Conservation (phyloP, 1,140 invertebrate species). For the Bombus confusus region DNA sequence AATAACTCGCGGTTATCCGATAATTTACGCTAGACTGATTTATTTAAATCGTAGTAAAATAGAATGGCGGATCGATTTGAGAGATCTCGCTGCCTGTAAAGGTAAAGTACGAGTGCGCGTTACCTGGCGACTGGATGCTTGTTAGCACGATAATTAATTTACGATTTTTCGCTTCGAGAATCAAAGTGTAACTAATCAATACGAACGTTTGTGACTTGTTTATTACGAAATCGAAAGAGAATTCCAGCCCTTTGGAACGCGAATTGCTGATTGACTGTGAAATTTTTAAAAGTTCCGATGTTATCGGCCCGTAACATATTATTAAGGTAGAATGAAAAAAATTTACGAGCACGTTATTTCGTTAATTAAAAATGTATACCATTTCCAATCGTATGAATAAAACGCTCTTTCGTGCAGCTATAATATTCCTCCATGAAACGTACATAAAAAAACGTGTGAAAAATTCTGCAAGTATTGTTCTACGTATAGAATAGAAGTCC, state of each 20-base stretch:
- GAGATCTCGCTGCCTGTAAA: not conserved
- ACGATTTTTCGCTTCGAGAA: constrained; percentile 23
- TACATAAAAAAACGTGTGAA: too few species aligned
- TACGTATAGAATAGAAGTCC: too few species aligned
- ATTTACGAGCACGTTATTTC: not conserved
- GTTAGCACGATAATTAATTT: constrained; percentile 23
- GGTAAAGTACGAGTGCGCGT: not conserved
- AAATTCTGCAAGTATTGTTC: too few species aligned
- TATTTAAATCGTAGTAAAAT: not conserved
- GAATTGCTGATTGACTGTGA: not conserved
- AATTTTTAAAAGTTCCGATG: not conserved
- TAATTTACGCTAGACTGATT: not conserved
- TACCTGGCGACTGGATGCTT: not conserved
- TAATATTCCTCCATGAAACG: too few species aligned
- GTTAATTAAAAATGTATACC: not conserved
- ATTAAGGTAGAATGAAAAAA: not conserved
- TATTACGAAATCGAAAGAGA: not conserved
- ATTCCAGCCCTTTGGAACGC: not conserved
- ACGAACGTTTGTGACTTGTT: not conserved
- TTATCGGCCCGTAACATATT: not conserved
- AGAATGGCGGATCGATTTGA: not conserved
- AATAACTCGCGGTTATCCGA: not conserved
- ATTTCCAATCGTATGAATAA: not conserved
- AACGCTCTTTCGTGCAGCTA: not conserved
- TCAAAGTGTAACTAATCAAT: constrained; percentile 25